These are phyloP conservation scores for Cynopterus brachyotis DNA, from an alignment of 2,113 vertebrate genomes.

Conservation along the genomic window DNA sequence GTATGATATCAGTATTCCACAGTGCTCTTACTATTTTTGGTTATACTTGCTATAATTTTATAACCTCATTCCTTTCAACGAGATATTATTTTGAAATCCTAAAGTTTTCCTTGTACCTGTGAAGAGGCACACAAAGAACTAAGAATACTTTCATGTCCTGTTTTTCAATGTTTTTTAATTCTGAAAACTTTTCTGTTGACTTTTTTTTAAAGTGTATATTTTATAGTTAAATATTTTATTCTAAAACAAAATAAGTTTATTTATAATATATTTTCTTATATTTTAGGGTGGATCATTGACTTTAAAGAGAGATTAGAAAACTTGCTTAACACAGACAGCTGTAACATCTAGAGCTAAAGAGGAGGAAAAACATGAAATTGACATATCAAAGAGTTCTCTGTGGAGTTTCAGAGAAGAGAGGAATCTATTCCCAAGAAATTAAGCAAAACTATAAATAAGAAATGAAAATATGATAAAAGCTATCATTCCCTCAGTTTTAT, in stretches of 20 bases:
- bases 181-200: neutral
- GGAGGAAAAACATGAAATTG: neutral
- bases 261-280: neutral
- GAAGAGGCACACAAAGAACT: neutral
- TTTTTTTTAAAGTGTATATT: neutral
- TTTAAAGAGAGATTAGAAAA: neutral
- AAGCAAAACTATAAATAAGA: neutral
- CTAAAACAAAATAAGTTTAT: neutral
- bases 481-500: neutral
- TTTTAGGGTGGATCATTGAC: neutral
- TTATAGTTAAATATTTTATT: slow-evolving; percentile 16
- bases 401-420: neutral
- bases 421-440: neutral
- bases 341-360: neutral
- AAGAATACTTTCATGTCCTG: neutral
- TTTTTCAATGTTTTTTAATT: neutral
- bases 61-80: neutral
- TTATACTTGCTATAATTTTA: neutral
- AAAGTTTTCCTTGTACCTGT: neutral
- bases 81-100: neutral
- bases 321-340: neutral
- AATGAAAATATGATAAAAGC: neutral
- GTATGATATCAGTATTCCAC: neutral
- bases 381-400: neutral
- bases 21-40: neutral